Base-by-base conservation (phyloP, 2,888 invertebrate species). In the Coelopa pilipes region DNA sequence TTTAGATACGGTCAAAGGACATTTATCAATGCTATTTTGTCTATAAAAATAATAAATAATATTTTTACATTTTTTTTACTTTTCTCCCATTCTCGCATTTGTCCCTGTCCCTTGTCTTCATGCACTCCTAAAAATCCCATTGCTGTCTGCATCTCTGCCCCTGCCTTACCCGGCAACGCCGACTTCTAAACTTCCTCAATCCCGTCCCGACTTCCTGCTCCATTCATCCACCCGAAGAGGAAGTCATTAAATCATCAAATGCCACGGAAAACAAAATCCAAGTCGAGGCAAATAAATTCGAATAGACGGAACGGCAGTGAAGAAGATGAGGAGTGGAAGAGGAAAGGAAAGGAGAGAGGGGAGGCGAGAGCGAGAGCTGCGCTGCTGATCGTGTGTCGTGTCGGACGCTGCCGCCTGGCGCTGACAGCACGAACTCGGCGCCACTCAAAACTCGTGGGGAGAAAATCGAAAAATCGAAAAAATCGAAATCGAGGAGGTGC, bases 231-330 rank as follows among this genome's bases (percentile, higher is more conserved):
- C 10, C n/a, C 19, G 21, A 19, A 1, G 19, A 59, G 65, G 65
- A 65, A 24, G 15, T 62, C 60, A 62, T 62, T 62, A 62, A 62
- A 62, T 24, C 60, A 12, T 62, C 24, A 62, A 62, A 65, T 45
- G 1, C 45, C 17, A 11, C 47, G n/a, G 13, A 63, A 46, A 45
- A 63, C 34, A 24, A 13, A 34, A 63, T 63, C 17, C 17, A 57
- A 57, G n/a, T 57, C 57, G 19, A 57, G 11, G 34, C 34, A 34
- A 34, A 34, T 34, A 34, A 34, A 34, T 34, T 34, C 34, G 34
- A 34, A 4, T 34, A 7, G 34, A 34, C 2, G 34, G 7, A 34
- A 34, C 4, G 7, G 34, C 4, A 34, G 34, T 34, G 34, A 34
- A 34, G 2, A 4, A 34, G 2, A 34, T 4, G 34, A 7, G 34